Evolutionary conservation across 2,888 invertebrate genomes (phyloP).

Genomic region (Pterostichus madidus): DNA sequence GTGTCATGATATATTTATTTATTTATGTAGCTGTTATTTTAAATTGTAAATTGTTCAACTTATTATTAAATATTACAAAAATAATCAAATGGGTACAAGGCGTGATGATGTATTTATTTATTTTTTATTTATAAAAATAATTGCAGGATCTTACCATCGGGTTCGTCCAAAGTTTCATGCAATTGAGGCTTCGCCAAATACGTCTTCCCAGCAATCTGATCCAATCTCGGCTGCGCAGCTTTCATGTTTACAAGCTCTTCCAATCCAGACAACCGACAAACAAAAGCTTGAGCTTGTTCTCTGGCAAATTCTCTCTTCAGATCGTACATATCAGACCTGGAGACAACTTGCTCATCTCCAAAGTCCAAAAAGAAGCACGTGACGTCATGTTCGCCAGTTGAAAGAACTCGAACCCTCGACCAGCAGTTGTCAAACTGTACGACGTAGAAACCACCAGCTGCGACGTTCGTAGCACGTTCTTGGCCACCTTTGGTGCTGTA

Average conservation of each 20-base stretch:
- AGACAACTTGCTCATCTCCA: constrained; percentile 82
- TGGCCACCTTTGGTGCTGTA: constrained; percentile 72
- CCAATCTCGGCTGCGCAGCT: constrained; percentile 72
- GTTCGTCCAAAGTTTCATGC: constrained; percentile 8
- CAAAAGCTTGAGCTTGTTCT: constrained; percentile 82
- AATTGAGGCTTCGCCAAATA: constrained; percentile 43
- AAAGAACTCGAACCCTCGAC: constrained; percentile 77
- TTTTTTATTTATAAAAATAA: not conserved
- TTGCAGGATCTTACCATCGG: not conserved
- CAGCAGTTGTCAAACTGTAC: constrained; percentile 76
- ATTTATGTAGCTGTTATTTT: too few species aligned
- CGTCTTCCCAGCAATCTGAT: constrained; percentile 67
- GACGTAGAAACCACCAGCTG: constrained; percentile 76
- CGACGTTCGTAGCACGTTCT: constrained; percentile 69
- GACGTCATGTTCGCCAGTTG: constrained; percentile 70
- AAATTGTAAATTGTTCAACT: too few species aligned
- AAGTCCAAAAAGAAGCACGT: constrained; percentile 86
- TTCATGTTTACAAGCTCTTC: constrained; percentile 81
- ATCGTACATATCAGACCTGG: constrained; percentile 79
- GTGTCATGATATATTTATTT: too few species aligned
- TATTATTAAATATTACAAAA: too few species aligned
- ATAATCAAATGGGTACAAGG: too few species aligned
- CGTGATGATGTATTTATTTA: too few species aligned
- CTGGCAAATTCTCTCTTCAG: constrained; percentile 83
- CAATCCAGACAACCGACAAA: constrained; percentile 84